Evolutionary conservation across 2,797 vertebrate species (phyloP).

Genomic region (Mus minutoides): DNA sequence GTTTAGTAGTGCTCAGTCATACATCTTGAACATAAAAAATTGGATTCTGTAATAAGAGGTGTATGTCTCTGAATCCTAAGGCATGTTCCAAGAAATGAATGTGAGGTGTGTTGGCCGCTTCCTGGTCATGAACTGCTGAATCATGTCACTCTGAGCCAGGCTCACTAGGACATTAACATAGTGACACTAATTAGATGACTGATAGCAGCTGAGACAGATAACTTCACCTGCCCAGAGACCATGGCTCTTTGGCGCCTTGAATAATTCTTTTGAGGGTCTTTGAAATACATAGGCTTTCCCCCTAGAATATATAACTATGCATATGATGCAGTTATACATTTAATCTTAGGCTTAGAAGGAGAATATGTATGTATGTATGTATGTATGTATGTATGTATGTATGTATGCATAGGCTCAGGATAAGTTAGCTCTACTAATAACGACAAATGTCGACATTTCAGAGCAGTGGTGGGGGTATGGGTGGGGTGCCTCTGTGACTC

Average conservation of each 20-base stretch:
- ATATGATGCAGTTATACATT: neutral
- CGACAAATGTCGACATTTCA: neutral
- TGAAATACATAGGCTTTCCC: neutral
- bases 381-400: no score
- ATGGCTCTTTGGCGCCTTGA: neutral
- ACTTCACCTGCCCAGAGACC: neutral
- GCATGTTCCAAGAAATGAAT: neutral
- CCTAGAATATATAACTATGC: neutral
- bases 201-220: neutral
- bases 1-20: neutral
- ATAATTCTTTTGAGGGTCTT: slow-evolving; percentile 33
- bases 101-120: neutral
- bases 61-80: neutral
- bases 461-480: neutral
- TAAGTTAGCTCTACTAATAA: neutral
- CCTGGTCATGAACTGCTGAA: slow-evolving; percentile 2
- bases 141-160: neutral
- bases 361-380: neutral
- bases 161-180: neutral
- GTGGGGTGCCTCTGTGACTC: neutral
- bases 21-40: neutral
- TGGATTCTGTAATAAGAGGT: neutral
- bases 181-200: neutral
- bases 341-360: neutral
- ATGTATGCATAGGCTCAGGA: neutral